Conservation (phyloP, 2,797 vertebrate genomes). For the Champsocephalus esox region DNA sequence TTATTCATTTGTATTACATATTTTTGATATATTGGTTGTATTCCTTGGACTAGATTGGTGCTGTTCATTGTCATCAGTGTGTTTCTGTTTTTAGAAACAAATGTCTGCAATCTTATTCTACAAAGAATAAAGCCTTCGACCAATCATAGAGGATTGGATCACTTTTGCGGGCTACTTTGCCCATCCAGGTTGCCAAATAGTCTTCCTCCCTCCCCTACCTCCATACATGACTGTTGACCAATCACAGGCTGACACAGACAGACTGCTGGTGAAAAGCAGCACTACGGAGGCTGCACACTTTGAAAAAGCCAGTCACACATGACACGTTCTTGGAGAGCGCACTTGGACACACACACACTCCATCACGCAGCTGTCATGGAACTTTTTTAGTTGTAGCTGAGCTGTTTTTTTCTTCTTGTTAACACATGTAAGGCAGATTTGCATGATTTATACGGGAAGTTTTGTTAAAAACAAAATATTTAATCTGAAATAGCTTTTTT, state of each 20-base stretch:
- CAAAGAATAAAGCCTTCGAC: not conserved
- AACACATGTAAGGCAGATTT: not conserved
- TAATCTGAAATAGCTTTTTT: not conserved
- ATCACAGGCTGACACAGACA: conserved; percentile 59
- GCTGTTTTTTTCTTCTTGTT: not conserved
- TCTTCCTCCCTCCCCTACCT: conserved; percentile 34
- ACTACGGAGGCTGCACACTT: conserved; percentile 37
- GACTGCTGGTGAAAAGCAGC: conserved; percentile 33
- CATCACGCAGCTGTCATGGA: not conserved
- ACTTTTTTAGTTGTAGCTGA: not conserved
- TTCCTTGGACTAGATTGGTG: not conserved
- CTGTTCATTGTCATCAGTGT: not conserved
- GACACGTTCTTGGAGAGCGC: conserved; percentile 28
- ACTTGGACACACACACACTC: conserved; percentile 12
- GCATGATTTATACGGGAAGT: not conserved
- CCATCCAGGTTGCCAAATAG: conserved; percentile 16
- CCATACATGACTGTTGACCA: conserved; percentile 45
- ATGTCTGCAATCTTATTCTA: not conserved
- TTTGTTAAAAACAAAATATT: not conserved
- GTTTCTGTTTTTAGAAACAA: not conserved
- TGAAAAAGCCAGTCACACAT: conserved; percentile 42
- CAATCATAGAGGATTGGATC: not conserved
- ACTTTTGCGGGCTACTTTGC: conserved; percentile 5
- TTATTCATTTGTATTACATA: not conserved
- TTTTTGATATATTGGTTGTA: not conserved